Percentiles rank a stretch among this genome's conserved stretches.
Evolutionary conservation across 2,113 vertebrate genomes (phyloP).

Genomic region (Heteronetta atricapilla): DNA sequence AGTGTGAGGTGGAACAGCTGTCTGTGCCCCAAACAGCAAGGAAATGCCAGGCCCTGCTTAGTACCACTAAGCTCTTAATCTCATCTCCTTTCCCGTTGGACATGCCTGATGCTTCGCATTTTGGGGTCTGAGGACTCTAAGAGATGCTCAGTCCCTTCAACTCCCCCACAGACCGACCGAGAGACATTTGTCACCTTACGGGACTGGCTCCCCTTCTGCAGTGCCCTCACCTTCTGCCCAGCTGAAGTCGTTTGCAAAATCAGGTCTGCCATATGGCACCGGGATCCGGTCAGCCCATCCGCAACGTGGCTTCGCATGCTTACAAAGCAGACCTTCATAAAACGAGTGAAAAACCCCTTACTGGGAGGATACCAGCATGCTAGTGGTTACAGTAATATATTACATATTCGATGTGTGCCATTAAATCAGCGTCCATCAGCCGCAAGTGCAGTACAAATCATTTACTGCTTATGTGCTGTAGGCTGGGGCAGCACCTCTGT

Average conservation of each 20-base stretch:
- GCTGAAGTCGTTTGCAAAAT: slow-evolving; percentile 30
- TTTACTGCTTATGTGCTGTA: neutral
- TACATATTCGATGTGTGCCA: neutral
- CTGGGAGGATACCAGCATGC: neutral
- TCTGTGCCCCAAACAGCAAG: neutral
- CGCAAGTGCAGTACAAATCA: neutral
- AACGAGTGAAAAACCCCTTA: neutral
- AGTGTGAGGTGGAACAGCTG: neutral
- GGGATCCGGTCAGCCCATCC: neutral
- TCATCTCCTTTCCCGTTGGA: neutral
- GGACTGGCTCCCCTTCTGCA: neutral
- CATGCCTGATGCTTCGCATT: neutral
- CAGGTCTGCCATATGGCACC: neutral
- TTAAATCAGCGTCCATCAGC: neutral
- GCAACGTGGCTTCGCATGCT: neutral
- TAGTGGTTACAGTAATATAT: neutral
- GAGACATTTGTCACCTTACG: neutral
- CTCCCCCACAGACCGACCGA: neutral
- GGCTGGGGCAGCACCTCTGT: neutral
- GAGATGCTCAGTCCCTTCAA: neutral
- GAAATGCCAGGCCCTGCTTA: neutral
- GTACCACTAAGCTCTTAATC: neutral
- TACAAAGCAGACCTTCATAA: neutral
- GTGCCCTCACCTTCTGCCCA: neutral
- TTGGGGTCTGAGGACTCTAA: neutral